Evolutionary conservation across 2,888 invertebrate species (phyloP), one percentile per base, ranked within the genome.

Genomic region (Lithophane ornitopus): DNA sequence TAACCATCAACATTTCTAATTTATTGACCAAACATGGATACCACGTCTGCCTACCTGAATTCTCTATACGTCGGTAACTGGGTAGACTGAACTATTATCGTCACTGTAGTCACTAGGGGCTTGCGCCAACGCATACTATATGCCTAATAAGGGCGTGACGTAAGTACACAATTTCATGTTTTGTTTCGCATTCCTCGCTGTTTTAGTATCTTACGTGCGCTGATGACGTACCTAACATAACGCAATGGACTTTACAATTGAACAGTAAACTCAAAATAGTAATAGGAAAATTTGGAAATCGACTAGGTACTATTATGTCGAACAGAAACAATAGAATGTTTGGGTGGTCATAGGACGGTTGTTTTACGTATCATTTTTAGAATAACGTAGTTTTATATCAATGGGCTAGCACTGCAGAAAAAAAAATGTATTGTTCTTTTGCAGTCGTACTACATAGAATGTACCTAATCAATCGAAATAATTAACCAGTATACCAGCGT

Each of bases 131-230:
- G 73, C 75, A 81, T 44, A 63, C 62, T 28, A 11, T 74, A 72
- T 63, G 22, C 78, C 67, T 68, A 69, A 76, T 81, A 87, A 63
- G 72, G 76, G 22, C 28, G 65, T 87, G 85, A 87, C 85, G 78
- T 81, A 68, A 68, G 67, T n/a, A 72, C 39, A 76, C 70, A 87
- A 78, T 76, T 76, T 54, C 61, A 68, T 71, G 54, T 80, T 75
- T 77, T 81, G 72, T 73, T 82, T 69, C 67, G 74, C 75, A 85
- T 85, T 85, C 76, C 78, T 73, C 46, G 56, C 61, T 68, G 62
- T 69, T 78, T 74, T 71, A 78, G 65, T 74, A 73, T 68, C 34
- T 73, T 56, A 65, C 73, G 81, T 74, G 28, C 19, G 14, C n/a
- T 46, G 14, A 66, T 79, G 77, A 87, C 74, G 79, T 78, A 39